Evolutionary conservation across 2,113 vertebrate genomes (phyloP), one percentile per base, ranked within the genome.

Genomic region (Helogale parvula): DNA sequence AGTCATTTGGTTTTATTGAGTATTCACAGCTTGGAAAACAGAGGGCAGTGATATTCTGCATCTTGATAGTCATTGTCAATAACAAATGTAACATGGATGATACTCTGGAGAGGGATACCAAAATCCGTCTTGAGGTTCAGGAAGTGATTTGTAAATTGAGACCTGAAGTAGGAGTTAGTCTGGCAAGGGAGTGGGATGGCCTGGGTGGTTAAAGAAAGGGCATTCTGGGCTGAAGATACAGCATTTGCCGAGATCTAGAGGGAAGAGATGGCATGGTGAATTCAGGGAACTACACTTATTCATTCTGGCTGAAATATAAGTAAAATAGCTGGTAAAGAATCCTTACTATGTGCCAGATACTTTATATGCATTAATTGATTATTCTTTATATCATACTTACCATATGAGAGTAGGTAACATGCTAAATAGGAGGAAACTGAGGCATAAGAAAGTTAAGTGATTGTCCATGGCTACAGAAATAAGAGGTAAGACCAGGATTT

Each of bases 1-100:
- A 88, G 11, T 94, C n/a, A 63, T 85, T 96, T 13, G 33, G 27
- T 65, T 81, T 94, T 95, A 76, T 60, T 82, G 33, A 79, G n/a
- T 94, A 66, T 54, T 85, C 69, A 84, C 3, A 86, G 65, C 2
- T 88, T 93, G 47, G 27, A 33, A 71, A 74, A 25, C 27, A 65
- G 33, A 81, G 19, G n/a, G 11, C 31, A 86, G 21, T 8, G 10
- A 19, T 57, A 7, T 84, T 87, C 60, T 88, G 47, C 47, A 21
- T 79, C 19, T 79, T 8, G 21, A 71, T 79, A 33, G 17, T 92
- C 9, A 35, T 0, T 63, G 6, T 92, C 38, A 77, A 12, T 90
- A 71, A n/a, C 60, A 92, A 88, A 33, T 66, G 9, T 81, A 84
- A 52, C 21, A 31, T 90, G 86, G 29, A 4, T 33, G 1, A 23